Evolutionary conservation across 2,888 invertebrate species (phyloP), one percentile per base, ranked within the genome.

Genomic region (Zaprionus lineosus): DNA sequence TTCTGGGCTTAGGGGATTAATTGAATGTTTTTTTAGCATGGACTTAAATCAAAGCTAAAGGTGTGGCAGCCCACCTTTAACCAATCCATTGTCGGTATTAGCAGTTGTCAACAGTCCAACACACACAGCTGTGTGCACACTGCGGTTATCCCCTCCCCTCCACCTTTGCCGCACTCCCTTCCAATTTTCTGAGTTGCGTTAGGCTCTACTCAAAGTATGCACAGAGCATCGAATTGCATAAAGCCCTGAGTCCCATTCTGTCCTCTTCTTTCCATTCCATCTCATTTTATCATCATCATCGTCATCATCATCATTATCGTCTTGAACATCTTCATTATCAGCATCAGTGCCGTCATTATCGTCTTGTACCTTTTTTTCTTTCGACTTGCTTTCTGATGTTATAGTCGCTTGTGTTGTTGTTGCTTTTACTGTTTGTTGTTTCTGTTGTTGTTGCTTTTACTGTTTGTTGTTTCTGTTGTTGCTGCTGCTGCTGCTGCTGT

Each of bases 391-490:
- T 52, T 12, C 21, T 24, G 21, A 16, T 62, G 39, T 60, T 51
- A 31, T 48, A 12, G 21, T 63, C 39, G 29, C 40, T 43, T 9
- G 21, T 26, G 37, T n/a, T 51, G 16, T 26, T 21, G 19, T 19
- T 62, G 39, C 56, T 51, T 52, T 62, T 77, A 56, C 56, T 68
- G 48, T 12, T 28, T 24, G 21, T 19, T 62, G 39, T 60, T 51
- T 29, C 47, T 26, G 21, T 63, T 44, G 29, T 46, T 43, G 11
- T 29, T 26, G 37, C 12, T 51, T 11, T 26, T 21, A 15, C 15
- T 62, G 39, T 57, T 51, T 52, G n/a, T 62, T 77, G 53, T 58
- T 68, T 65, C 61, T 37, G 67, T n/a, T n/a, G n/a, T n/a, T n/a
- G n/a, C n/a, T n/a, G n/a, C n/a, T n/a, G n/a, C n/a, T n/a, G n/a